Base-by-base conservation (phyloP, 2,797 vertebrate genomes). In the Gallinago solitaria region DNA sequence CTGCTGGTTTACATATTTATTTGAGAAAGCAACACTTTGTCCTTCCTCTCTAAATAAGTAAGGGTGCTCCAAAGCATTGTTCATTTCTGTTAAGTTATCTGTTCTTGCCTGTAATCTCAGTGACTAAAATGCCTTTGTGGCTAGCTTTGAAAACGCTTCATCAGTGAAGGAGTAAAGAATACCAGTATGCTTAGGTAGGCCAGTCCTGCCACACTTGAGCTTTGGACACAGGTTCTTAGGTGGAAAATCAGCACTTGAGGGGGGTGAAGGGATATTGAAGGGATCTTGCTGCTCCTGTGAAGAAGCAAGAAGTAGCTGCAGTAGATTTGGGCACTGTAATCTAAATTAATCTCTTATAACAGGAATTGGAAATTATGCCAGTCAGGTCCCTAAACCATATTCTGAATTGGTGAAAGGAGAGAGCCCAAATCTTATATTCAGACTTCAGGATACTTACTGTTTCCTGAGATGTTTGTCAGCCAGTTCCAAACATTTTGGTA, bases 401-500 rank as follows among this genome's bases (percentile, higher is more conserved):
- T 65, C 67, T 65, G 27, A 48, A 48, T 4, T 51, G 35, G 11
- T 88, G 47, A 30, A 71, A 75, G 54, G 19, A 69, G 21, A 10
- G 7, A 51, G 23, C 54, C 47, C 19, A 54, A 5, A 11, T 86
- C 51, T 56, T 64, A 2, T 60, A 71, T 83, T 53, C 17, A 54
- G 32, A 35, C 30, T 76, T 86, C 33, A 74, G 32, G 92, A 69
- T 77, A 51, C 43, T 68, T 68, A 23, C 5, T 48, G 30, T 93
- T 71, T 68, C 57, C 41, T 81, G 61, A 75, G 19, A 27, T 67
- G 28, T 92, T 76, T 63, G 51, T 24, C 33, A 82, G 53, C 16
- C 43, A n/a, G 30, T 94, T 95, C 73, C 84, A 75, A 87, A 78
- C 48, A 43, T 88, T 84, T 69, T 91, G 43, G 23, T 89, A 54